Base-by-base conservation (phyloP, 1,140 invertebrate genomes). In the Lepidostoma basale region DNA sequence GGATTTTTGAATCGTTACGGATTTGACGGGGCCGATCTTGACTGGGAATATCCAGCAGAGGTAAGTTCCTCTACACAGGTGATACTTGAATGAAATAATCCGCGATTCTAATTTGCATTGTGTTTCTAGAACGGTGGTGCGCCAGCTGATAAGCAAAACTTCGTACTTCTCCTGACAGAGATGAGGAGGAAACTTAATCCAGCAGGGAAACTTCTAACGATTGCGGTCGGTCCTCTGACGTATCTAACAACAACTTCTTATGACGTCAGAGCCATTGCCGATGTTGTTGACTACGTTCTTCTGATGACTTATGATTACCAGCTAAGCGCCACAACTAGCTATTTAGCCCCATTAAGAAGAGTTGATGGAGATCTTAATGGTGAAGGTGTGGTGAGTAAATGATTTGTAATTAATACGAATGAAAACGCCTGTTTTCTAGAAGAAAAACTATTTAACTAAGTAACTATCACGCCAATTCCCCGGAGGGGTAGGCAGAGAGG, bases 1-100 rank as follows among this genome's bases (percentile, higher is more conserved):
- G 56, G 74, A 0, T 88, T 86, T 52, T 73, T 87, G 0, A 74
- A 76, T 33, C 77, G 80, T 36, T 79, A 87, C 58, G 75, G 78
- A 3, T 90, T 90, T 66, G 87, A 90, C 74, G 89, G 89, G 0
- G 79, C 90, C 4, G 89, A 90, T 74, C 42, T 90, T 18, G 88
- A 89, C 73, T 89, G 88, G 88, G 87, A 89, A 73, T 89, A 88
- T 70, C 88, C 87, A 3, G 74, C 76, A 28, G 76, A 81, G 56
- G 70, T 73, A 65, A 47, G n/a, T 39, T 33, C 30, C 30, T 12
- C 30, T 62, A 22, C 5, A 6, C 30, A 2, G 25, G 30, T 45
- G 30, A 33, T 33, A 12, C 5, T 14, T 12, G 4, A 25, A 56
- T n/a, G 25, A 16, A 22, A 16, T 14, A 16, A 5, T 6, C n/a